A percentile compares a stretch with the other conserved stretches of the same genome.
Evolutionary conservation across 2,113 vertebrate species (phyloP).

Genomic region (Neomonachus schauinslandi): DNA sequence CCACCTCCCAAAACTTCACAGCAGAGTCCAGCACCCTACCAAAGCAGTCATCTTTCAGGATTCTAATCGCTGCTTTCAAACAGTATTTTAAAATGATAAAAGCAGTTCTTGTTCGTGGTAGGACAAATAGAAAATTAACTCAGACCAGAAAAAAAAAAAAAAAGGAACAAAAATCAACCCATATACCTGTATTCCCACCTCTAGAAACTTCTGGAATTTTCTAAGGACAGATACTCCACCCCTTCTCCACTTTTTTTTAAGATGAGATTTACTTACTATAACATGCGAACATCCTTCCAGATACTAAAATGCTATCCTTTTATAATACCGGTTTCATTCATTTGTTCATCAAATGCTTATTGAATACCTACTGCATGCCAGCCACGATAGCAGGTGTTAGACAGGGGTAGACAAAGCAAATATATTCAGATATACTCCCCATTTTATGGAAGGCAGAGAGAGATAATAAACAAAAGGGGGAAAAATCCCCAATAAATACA

Average conservation of each 20-base stretch:
- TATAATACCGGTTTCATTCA: not conserved
- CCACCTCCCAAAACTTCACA: not conserved
- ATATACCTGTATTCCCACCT: not conserved
- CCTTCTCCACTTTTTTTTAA: not conserved
- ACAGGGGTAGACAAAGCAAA: not conserved
- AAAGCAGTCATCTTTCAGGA: accelerated
- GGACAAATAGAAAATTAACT: conserved; percentile 3
- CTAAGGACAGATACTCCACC: not conserved
- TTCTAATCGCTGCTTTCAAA: not conserved
- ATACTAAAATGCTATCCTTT: not conserved
- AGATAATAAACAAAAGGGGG: not conserved
- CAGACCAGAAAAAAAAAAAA: not conserved
- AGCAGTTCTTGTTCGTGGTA: not conserved
- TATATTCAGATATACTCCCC: not conserved
- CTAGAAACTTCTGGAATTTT: not conserved
- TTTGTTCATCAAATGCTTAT: not conserved
- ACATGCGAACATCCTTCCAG: not conserved
- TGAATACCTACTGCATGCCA: not conserved
- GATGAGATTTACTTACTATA: not conserved
- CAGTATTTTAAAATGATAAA: not conserved
- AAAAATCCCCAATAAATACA: not conserved
- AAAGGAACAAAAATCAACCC: not conserved
- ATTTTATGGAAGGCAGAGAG: not conserved
- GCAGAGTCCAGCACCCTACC: not conserved
- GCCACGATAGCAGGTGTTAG: not conserved